A percentile compares a stretch with the other conserved stretches of the same genome.
These are phyloP conservation scores for Campopleginae sp. DNA, from an alignment of 2,888 invertebrate genomes.

Conservation along the genomic window DNA sequence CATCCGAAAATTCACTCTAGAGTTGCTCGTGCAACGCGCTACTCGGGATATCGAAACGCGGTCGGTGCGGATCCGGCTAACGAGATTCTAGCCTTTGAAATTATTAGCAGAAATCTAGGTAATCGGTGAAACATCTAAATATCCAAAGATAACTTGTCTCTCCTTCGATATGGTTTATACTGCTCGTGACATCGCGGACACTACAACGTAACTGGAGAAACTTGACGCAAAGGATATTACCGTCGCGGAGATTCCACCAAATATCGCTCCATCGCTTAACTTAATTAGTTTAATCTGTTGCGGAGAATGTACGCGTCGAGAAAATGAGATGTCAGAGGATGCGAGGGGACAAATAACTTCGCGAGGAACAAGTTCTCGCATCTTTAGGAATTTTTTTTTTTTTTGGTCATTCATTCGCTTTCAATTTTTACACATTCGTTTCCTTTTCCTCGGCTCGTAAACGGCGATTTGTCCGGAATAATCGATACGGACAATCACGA, in stretches of 20 bases:
- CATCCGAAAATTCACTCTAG: slow-evolving; percentile 44
- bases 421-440: too few relatives aligned
- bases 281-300: slow-evolving; percentile 31
- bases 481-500: too few relatives aligned
- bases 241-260: background rate
- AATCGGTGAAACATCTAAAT: slow-evolving; percentile 23
- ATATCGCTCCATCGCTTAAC: background rate
- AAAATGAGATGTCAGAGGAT: background rate
- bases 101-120: slow-evolving; percentile 26
- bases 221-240: slow-evolving; percentile 26
- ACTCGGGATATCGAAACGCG: slow-evolving; percentile 19
- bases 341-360: background rate
- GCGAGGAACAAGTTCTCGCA: background rate
- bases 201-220: slow-evolving; percentile 5
- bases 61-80: slow-evolving; percentile 19
- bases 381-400: too few relatives aligned
- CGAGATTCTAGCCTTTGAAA: slow-evolving; percentile 53
- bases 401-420: too few relatives aligned
- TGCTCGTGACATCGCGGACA: slow-evolving; percentile 29
- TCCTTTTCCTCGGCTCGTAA: too few relatives aligned
- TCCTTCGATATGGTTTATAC: slow-evolving; percentile 23
- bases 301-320: background rate
- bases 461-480: too few relatives aligned
- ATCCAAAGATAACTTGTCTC: slow-evolving; percentile 13
- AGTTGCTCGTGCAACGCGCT: slow-evolving; percentile 10